Evolutionary conservation across 2,888 invertebrate genomes (phyloP).

Genomic region (Melanostoma scalare): DNA sequence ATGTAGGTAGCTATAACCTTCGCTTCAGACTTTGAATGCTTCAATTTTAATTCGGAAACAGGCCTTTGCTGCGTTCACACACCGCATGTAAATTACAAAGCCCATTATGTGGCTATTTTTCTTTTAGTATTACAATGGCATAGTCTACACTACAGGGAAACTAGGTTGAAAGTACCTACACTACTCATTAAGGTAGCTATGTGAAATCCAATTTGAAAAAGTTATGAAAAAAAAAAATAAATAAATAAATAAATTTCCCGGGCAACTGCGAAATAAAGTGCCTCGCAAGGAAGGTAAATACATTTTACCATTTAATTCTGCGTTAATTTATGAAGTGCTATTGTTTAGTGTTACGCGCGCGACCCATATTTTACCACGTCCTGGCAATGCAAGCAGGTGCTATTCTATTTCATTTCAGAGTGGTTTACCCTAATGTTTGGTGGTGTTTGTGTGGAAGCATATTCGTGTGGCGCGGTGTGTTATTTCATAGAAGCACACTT

Average conservation of each 20-base stretch:
- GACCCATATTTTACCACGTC: conserved; percentile 58
- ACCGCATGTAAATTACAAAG: conserved; percentile 13
- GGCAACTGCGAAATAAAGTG: conserved; percentile 22
- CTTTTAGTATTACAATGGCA: background rate
- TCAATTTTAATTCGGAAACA: too few species aligned
- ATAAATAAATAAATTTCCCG: too few species aligned
- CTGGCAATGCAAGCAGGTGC: conserved; percentile 37
- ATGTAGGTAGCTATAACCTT: too few species aligned
- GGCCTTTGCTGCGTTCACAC: conserved; percentile 5
- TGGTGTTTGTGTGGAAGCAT: conserved; percentile 30
- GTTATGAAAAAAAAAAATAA: conserved; percentile 50
- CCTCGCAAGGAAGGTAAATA: conserved; percentile 23
- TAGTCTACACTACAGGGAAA: background rate
- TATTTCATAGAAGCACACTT: background rate
- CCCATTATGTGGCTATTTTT: conserved; percentile 15
- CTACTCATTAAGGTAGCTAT: conserved; percentile 22
- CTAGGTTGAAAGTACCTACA: conserved; percentile 3
- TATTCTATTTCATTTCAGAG: conserved; percentile 44
- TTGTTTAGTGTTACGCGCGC: conserved; percentile 57
- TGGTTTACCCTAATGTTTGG: conserved; percentile 35
- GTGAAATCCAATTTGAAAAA: conserved; percentile 33
- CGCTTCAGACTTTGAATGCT: too few species aligned
- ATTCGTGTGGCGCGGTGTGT: background rate
- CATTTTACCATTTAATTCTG: conserved; percentile 54
- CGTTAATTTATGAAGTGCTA: conserved; percentile 67